Conservation (phyloP, 1,140 invertebrate genomes). For the Copidosoma floridanum region DNA sequence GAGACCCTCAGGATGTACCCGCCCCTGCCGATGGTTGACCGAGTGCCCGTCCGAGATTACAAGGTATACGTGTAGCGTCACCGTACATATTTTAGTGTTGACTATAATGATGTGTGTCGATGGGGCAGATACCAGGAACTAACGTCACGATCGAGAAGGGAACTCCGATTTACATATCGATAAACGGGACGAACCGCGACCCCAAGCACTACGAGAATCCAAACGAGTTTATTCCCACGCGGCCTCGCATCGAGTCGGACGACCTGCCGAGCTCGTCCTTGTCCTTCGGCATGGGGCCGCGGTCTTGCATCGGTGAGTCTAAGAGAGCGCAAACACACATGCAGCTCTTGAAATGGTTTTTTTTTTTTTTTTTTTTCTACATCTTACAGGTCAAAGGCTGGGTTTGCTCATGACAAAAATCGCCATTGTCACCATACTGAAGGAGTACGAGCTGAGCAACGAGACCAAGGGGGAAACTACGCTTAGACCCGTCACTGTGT, state of each 20-base stretch:
- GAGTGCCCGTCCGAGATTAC: conserved; percentile 50
- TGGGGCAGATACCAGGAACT: conserved; percentile 49
- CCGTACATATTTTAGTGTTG: too few relatives aligned
- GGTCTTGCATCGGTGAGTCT: conserved; percentile 41
- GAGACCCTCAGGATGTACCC: conserved; percentile 60
- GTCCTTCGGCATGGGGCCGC: conserved; percentile 42
- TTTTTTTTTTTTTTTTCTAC: conserved; percentile 1
- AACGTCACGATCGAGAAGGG: conserved; percentile 49
- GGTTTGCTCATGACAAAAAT: conserved; percentile 65
- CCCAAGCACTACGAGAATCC: conserved; percentile 40
- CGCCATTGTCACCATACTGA: conserved; percentile 55
- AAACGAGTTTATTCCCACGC: conserved; percentile 36
- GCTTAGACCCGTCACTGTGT: conserved; percentile 30
- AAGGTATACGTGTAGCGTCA: conserved; percentile 25
- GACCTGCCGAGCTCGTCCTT: conserved; percentile 32
- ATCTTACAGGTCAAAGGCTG: conserved; percentile 59
- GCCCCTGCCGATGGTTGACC: conserved; percentile 58
- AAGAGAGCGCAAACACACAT: background rate
- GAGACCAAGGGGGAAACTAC: conserved; percentile 31
- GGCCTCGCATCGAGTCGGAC: conserved; percentile 30
- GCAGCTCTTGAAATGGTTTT: too few relatives aligned
- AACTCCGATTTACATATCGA: conserved; percentile 37
- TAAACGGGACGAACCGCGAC: conserved; percentile 51
- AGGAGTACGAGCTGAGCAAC: conserved; percentile 44
- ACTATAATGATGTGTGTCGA: too few relatives aligned